These are phyloP conservation scores for Plemyria rubiginata DNA, from an alignment of 2,888 invertebrate species.

Conservation along the genomic window DNA sequence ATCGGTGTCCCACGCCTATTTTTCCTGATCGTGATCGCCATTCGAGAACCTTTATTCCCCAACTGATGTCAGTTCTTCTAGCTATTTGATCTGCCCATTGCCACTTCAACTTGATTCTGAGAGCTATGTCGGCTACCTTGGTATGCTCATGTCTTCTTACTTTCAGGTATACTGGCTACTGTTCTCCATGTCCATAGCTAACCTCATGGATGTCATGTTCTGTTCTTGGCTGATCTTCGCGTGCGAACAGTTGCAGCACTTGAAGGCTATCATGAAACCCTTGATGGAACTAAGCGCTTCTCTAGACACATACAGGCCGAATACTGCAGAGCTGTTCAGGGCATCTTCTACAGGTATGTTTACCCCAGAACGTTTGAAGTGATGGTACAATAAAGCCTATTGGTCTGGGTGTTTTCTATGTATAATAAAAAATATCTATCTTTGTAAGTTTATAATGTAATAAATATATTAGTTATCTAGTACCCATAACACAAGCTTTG, in stretches of 20 bases:
- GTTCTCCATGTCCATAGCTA: constrained; percentile 86
- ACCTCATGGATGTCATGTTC: constrained; percentile 90
- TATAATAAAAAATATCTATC: no score
- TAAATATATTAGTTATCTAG: no score
- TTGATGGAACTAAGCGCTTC: constrained; percentile 94
- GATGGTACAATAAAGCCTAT: background rate
- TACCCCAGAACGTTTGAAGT: background rate
- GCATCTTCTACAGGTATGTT: constrained; percentile 80
- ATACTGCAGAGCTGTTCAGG: constrained; percentile 88
- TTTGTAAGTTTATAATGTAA: no score
- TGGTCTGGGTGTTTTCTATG: no score
- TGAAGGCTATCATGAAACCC: constrained; percentile 94
- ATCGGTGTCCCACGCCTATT: no score
- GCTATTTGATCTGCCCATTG: no score
- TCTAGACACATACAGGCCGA: constrained; percentile 90
- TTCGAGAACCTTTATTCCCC: no score
- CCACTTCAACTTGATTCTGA: no score
- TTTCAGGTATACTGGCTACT: constrained; percentile 87
- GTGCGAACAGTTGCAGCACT: constrained; percentile 93
- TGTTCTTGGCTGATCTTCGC: constrained; percentile 94
- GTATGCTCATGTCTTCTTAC: background rate
- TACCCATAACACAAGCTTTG: no score
- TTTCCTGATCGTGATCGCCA: no score
- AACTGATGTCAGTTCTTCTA: no score
- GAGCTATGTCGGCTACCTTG: no score